These are phyloP conservation scores for Ormia ochracea DNA, from an alignment of 2,888 invertebrate genomes.

Conservation along the genomic window DNA sequence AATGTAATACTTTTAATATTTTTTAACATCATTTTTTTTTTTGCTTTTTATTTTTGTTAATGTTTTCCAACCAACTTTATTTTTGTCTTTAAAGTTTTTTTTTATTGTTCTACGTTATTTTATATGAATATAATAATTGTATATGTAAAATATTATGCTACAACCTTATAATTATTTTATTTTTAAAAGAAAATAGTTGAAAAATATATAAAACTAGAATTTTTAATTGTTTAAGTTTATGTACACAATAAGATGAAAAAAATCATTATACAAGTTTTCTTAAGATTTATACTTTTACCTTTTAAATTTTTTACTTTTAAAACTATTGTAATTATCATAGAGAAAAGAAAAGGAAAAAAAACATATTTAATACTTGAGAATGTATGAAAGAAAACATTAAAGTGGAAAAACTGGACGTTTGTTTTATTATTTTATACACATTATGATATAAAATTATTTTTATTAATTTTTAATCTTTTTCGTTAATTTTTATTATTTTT, in stretches of 20 bases:
- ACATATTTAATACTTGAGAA: conserved; percentile 44
- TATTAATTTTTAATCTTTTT: conserved; percentile 62
- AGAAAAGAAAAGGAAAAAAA: conserved; percentile 12
- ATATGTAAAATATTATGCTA: conserved; percentile 48
- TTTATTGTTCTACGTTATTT: conserved; percentile 33
- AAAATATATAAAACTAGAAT: conserved; percentile 59
- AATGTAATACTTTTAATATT: conserved; percentile 12
- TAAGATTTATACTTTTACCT: conserved; percentile 49
- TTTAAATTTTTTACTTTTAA: conserved; percentile 22
- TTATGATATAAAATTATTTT: conserved; percentile 59
- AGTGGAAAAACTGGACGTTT: conserved; percentile 69
- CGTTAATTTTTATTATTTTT: conserved; percentile 64
- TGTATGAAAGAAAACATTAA: conserved; percentile 41
- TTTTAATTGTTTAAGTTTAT: conserved; percentile 66
- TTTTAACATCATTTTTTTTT: too few species aligned
- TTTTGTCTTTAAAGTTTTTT: conserved; percentile 45
- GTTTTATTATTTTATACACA: conserved; percentile 67
- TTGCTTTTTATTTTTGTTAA: conserved; percentile 48
- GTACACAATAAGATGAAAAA: conserved; percentile 37
- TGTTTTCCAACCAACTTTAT: conserved; percentile 21
- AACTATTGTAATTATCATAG: conserved; percentile 29
- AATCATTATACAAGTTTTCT: conserved; percentile 36
- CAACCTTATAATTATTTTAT: conserved; percentile 38
- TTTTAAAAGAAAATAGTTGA: conserved; percentile 49
- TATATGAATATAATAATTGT: conserved; percentile 4